Evolutionary conservation across 2,797 vertebrate species (phyloP).

Genomic region (Vultur gryphus): DNA sequence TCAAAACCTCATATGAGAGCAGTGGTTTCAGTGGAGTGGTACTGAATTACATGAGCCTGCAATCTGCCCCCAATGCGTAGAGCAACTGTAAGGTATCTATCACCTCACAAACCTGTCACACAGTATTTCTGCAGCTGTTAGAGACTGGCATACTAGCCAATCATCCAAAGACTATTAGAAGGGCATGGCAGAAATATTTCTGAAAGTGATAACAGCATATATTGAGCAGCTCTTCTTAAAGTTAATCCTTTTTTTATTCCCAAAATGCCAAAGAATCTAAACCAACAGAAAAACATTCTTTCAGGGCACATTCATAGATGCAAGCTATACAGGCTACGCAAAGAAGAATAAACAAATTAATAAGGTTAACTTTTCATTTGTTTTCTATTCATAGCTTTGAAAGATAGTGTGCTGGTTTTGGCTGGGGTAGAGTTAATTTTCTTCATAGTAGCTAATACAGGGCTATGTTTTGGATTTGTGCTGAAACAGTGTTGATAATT

Average conservation of each 20-base stretch:
- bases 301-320: not conserved
- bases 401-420: not conserved
- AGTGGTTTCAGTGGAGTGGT: not conserved
- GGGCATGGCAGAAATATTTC: not conserved
- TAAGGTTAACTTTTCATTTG: not conserved
- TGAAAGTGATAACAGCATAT: not conserved
- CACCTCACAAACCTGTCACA: not conserved
- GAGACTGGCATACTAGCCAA: not conserved
- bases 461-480: no score
- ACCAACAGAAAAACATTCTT: not conserved
- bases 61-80: not conserved
- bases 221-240: not conserved
- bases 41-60: not conserved
- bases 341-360: not conserved
- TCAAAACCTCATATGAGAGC: not conserved
- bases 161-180: not conserved
- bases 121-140: not conserved
- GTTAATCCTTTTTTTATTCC: not conserved
- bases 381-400: not conserved
- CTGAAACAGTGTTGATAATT: no score
- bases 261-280: not conserved
- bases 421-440: no score
- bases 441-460: no score
- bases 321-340: not conserved
- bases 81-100: not conserved